phyloP scores from a whole-genome alignment of 2,113 vertebrate species.

The Podilymbus podiceps region DNA sequence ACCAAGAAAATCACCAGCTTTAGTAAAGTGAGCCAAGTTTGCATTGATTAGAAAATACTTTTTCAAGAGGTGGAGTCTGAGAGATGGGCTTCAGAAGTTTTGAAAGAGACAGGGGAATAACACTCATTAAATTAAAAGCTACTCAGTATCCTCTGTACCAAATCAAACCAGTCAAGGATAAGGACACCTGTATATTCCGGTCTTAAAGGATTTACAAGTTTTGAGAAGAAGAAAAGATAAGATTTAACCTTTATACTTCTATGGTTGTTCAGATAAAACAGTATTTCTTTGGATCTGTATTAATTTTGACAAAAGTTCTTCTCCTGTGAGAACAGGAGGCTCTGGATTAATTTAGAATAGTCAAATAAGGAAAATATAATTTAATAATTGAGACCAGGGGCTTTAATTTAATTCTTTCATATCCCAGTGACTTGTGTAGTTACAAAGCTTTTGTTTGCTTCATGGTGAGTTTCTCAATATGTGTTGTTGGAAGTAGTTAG shows the following conservation, averaged over 20 bases:
- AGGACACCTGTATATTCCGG: background rate
- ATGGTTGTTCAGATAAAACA: background rate
- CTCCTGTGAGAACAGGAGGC: background rate
- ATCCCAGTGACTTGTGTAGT: background rate
- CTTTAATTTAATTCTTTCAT: slow-evolving; percentile 7
- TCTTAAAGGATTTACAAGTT: background rate
- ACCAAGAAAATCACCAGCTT: background rate
- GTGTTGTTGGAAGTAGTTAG: background rate
- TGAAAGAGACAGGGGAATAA: background rate
- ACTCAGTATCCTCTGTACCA: background rate
- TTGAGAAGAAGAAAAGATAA: background rate
- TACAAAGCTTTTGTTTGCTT: background rate
- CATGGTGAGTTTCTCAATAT: background rate
- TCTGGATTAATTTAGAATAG: background rate
- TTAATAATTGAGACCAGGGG: background rate
- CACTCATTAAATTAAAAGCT: background rate
- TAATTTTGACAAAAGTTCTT: background rate
- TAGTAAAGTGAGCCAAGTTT: background rate
- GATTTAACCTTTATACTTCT: background rate
- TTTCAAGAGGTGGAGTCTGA: background rate
- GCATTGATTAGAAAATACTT: background rate
- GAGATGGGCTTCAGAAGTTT: background rate
- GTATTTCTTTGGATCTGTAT: background rate
- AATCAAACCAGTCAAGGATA: background rate
- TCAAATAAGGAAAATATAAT: background rate